Evolutionary conservation across 2,888 invertebrate species (phyloP).

Genomic region (Zaprionus bogoriensis): DNA sequence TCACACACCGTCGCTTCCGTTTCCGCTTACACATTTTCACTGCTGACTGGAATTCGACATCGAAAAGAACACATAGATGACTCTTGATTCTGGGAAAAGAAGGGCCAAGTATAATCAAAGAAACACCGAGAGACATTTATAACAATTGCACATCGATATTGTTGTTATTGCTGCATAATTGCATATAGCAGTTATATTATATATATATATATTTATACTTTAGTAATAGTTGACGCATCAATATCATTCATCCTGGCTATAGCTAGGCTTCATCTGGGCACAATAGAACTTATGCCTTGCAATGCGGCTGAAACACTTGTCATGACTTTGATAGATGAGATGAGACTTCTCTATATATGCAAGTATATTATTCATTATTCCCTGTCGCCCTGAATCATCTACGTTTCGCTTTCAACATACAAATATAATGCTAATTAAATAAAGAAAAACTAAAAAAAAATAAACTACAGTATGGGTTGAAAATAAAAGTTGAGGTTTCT

Average conservation of each 20-base stretch:
- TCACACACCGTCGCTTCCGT: slow-evolving; percentile 44
- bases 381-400: neutral
- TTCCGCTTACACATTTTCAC: neutral
- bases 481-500: slow-evolving; percentile 43
- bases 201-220: slow-evolving; percentile 27
- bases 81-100: slow-evolving; percentile 16
- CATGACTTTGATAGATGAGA: slow-evolving; percentile 6
- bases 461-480: neutral
- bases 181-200: slow-evolving; percentile 41
- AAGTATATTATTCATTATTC: neutral
- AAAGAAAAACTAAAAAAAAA: slow-evolving; percentile 5
- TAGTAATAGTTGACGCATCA: slow-evolving; percentile 43
- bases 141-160: slow-evolving; percentile 56
- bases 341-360: neutral
- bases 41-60: slow-evolving; percentile 23
- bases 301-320: slow-evolving; percentile 5
- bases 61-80: slow-evolving; percentile 47
- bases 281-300: slow-evolving; percentile 49
- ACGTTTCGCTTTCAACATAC: slow-evolving; percentile 7
- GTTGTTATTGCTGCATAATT: slow-evolving; percentile 39
- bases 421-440: neutral
- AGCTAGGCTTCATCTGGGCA: slow-evolving; percentile 27
- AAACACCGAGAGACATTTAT: slow-evolving; percentile 49
- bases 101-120: slow-evolving; percentile 2
- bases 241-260: slow-evolving; percentile 8